phyloP scores from a whole-genome alignment of 1,140 invertebrate species.

The Geopemphigus sp. region DNA sequence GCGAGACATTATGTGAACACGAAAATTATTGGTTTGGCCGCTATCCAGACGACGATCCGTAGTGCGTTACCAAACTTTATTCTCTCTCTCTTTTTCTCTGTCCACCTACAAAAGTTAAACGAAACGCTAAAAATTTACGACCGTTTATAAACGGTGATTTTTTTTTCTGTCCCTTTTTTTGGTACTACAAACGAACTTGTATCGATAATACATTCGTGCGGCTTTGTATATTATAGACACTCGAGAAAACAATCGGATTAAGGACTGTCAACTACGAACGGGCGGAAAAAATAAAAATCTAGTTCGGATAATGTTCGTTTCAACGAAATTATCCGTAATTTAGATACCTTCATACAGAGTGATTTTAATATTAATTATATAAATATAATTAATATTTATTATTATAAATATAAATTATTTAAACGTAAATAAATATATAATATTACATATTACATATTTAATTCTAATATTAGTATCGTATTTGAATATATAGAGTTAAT shows the following conservation, averaged over 20 bases:
- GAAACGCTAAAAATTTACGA: constrained; percentile 27
- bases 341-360: too few relatives aligned
- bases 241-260: neutral
- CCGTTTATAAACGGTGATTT: constrained; percentile 16
- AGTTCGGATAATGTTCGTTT: neutral
- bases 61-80: constrained; percentile 31
- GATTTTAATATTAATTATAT: too few relatives aligned
- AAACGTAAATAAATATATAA: too few relatives aligned
- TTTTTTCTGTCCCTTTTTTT: neutral
- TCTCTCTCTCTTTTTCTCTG: neutral
- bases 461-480: too few relatives aligned
- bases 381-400: too few relatives aligned
- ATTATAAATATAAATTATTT: too few relatives aligned
- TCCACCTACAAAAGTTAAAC: neutral
- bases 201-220: neutral
- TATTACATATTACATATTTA: too few relatives aligned
- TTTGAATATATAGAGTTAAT: too few relatives aligned
- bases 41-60: constrained; percentile 14
- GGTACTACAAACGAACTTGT: neutral
- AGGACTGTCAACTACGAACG: neutral
- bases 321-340: too few relatives aligned
- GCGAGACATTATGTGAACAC: constrained; percentile 34
- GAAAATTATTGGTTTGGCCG: constrained; percentile 41
- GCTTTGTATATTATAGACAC: too few relatives aligned
- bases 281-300: neutral